phyloP scores from a whole-genome alignment of 1,140 invertebrate genomes.

The Arion vulgaris region DNA sequence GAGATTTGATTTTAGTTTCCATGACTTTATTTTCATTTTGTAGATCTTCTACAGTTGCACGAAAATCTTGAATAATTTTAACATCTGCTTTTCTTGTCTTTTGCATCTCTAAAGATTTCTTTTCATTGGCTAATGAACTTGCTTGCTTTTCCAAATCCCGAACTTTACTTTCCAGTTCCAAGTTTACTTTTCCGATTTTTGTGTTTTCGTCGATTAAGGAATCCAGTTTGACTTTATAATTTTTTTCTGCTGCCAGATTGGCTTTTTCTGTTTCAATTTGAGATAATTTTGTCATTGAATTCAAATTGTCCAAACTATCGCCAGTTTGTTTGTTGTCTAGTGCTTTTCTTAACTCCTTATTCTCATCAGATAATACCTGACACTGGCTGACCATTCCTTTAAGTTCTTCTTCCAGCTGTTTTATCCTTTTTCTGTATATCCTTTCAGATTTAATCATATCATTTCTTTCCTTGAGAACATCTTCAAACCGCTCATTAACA shows the following conservation, averaged over 20 bases:
- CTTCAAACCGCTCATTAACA: conserved; percentile 29
- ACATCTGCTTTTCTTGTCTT: conserved; percentile 10
- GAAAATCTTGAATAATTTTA: conserved; percentile 25
- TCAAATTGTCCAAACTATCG: background rate
- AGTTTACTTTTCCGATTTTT: conserved; percentile 40
- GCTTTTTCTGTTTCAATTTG: conserved; percentile 20
- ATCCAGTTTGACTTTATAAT: conserved; percentile 23
- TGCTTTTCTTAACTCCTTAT: conserved; percentile 36
- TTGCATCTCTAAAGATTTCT: background rate
- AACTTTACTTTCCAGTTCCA: conserved; percentile 32
- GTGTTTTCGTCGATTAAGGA: conserved; percentile 27
- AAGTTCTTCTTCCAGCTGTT: conserved; percentile 48
- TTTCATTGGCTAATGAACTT: background rate
- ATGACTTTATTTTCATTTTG: conserved; percentile 35
- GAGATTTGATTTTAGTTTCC: conserved; percentile 1
- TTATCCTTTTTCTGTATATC: conserved; percentile 44
- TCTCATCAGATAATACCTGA: conserved; percentile 44
- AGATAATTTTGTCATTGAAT: background rate
- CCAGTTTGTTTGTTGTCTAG: conserved; percentile 13
- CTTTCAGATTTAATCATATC: conserved; percentile 37
- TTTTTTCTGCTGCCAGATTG: conserved; percentile 6
- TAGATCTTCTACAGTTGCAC: conserved; percentile 7
- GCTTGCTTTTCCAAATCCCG: conserved; percentile 20
- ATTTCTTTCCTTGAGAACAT: conserved; percentile 43
- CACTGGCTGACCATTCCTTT: conserved; percentile 42